Evolutionary conservation across 2,888 invertebrate genomes (phyloP).

Genomic region (Ephialtes manifestator): DNA sequence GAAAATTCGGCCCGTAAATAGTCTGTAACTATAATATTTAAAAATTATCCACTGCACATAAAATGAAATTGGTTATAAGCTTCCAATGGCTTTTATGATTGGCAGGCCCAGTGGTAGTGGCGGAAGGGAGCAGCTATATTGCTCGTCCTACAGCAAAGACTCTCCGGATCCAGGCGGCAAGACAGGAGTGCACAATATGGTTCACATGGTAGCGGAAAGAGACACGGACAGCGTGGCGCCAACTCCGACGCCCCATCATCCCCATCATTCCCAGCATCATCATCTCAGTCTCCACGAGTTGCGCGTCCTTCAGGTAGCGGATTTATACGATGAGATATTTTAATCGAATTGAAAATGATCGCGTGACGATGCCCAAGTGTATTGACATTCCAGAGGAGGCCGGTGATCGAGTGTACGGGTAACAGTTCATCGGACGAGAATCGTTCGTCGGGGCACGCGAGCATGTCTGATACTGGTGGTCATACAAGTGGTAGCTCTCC

Average conservation of each 20-base stretch:
- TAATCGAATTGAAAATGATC: slow-evolving; percentile 20
- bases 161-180: slow-evolving; percentile 78
- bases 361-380: slow-evolving; percentile 33
- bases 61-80: neutral
- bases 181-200: slow-evolving; percentile 80
- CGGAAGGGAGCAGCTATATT: slow-evolving; percentile 82
- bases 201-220: slow-evolving; percentile 87
- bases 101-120: slow-evolving; percentile 82
- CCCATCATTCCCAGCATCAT: slow-evolving; percentile 87
- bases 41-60: neutral
- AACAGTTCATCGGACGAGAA: slow-evolving; percentile 96
- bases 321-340: slow-evolving; percentile 3
- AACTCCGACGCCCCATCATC: slow-evolving; percentile 83
- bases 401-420: slow-evolving; percentile 89
- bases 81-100: slow-evolving; percentile 45
- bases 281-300: slow-evolving; percentile 89
- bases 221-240: slow-evolving; percentile 87
- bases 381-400: slow-evolving; percentile 84
- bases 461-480: slow-evolving; percentile 96
- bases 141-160: slow-evolving; percentile 79
- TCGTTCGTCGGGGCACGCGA: slow-evolving; percentile 96
- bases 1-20: neutral
- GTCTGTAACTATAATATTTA: neutral
- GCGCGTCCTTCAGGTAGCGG: slow-evolving; percentile 87
- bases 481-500: slow-evolving; percentile 88